These are phyloP conservation scores for Melanotaenia maccullochi DNA, from an alignment of 2,797 vertebrate genomes.

Conservation along the genomic window DNA sequence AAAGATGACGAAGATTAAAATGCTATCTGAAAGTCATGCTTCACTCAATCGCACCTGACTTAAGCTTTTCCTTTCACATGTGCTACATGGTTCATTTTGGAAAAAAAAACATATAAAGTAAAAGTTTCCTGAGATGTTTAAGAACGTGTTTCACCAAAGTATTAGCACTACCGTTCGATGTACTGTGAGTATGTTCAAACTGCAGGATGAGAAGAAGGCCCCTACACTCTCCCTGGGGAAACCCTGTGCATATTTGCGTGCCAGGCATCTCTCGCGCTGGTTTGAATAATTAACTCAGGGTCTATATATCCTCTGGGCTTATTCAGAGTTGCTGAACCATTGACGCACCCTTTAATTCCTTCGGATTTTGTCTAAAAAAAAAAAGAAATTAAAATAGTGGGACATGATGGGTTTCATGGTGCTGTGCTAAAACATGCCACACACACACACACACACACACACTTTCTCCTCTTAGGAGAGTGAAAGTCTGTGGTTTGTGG, in stretches of 20 bases:
- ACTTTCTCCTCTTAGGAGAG: conserved; percentile 66
- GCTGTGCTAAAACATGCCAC: conserved; percentile 7
- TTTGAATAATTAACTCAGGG: conserved; percentile 75
- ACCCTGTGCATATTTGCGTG: conserved; percentile 64
- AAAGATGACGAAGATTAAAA: conserved; percentile 47
- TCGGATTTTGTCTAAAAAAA: conserved; percentile 30
- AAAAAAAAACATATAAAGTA: not conserved
- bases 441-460: conserved; percentile 13
- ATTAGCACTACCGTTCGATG: conserved; percentile 3
- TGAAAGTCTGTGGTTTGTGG: conserved; percentile 71
- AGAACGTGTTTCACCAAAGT: conserved; percentile 3
- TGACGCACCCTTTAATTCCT: conserved; percentile 58
- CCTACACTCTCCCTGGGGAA: conserved; percentile 57
- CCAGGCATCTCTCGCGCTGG: conserved; percentile 62
- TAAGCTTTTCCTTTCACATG: not conserved
- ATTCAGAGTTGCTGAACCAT: conserved; percentile 68
- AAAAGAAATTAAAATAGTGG: conserved; percentile 16
- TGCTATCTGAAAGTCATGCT: conserved; percentile 35
- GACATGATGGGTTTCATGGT: conserved; percentile 20
- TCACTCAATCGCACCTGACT: not conserved
- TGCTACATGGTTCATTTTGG: not conserved
- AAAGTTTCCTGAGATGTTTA: not conserved
- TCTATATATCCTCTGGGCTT: conserved; percentile 68
- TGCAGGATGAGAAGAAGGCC: conserved; percentile 42
- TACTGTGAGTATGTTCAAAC: conserved; percentile 40